Conservation (phyloP, 1,140 invertebrate genomes). For the Pseudomyrmex sp. region DNA sequence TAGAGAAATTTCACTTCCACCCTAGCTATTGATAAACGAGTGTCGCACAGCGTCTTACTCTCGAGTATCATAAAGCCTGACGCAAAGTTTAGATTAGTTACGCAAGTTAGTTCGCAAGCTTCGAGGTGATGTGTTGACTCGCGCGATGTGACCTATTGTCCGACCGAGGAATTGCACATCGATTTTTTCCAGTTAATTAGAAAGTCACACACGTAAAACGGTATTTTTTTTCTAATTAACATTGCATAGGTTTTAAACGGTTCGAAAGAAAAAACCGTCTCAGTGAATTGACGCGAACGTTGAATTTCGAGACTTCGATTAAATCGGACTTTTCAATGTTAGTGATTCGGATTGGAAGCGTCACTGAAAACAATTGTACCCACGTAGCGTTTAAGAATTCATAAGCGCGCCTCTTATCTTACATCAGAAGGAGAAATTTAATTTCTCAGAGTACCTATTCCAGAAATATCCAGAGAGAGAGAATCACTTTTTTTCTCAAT, state of each 20-base stretch:
- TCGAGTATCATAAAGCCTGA: background rate
- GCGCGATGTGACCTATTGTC: background rate
- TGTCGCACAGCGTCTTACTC: background rate
- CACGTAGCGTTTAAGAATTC: no score
- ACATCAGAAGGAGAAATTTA: no score
- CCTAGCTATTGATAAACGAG: slow-evolving; percentile 4
- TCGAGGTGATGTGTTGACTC: slow-evolving; percentile 2
- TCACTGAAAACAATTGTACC: no score
- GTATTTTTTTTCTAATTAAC: background rate
- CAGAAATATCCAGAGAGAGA: no score
- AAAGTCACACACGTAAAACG: slow-evolving; percentile 7
- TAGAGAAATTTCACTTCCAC: background rate
- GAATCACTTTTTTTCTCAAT: no score
- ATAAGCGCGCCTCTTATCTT: no score
- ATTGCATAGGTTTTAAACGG: background rate
- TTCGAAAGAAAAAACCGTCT: no score
- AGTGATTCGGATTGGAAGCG: no score
- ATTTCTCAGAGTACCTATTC: no score
- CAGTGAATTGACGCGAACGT: no score
- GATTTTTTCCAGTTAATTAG: slow-evolving; percentile 1
- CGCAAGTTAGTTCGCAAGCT: slow-evolving; percentile 1
- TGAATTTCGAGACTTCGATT: no score
- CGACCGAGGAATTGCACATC: background rate
- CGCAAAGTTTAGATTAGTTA: slow-evolving; percentile 16
- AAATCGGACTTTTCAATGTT: no score